phyloP scores from a whole-genome alignment of 2,888 invertebrate genomes.

The Mamestra brassicae region DNA sequence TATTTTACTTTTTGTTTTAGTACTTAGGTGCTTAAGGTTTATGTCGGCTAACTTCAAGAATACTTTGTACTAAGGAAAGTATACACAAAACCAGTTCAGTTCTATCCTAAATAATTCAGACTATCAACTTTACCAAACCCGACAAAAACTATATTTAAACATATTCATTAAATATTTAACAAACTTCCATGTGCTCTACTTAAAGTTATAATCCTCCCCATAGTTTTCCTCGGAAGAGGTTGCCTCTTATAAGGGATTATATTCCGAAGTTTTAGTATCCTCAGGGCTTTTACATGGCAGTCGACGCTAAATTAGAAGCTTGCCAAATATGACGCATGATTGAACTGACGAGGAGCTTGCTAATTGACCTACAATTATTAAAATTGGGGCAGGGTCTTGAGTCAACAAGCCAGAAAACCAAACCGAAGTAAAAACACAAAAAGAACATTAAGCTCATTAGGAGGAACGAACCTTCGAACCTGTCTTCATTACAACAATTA shows the following conservation, averaged over 20 bases:
- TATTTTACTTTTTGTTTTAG: constrained; percentile 42
- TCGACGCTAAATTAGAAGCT: constrained; percentile 22
- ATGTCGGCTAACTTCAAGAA: constrained; percentile 23
- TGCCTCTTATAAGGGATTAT: constrained; percentile 35
- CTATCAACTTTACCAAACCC: background rate
- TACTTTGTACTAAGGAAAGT: constrained; percentile 6
- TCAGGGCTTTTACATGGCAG: constrained; percentile 21
- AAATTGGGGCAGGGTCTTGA: background rate
- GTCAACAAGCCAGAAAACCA: constrained; percentile 6
- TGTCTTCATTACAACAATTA: constrained; percentile 64
- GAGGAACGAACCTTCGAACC: constrained; percentile 41
- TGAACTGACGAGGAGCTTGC: constrained; percentile 5
- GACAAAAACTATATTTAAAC: constrained; percentile 1
- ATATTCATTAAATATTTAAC: constrained; percentile 37
- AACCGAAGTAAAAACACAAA: constrained; percentile 40
- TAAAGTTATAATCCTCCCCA: constrained; percentile 35
- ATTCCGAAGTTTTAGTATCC: constrained; percentile 29
- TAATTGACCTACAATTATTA: constrained; percentile 16
- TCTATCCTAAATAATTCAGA: background rate
- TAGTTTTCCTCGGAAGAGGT: constrained; percentile 39
- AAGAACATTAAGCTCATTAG: constrained; percentile 47
- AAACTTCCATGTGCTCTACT: constrained; percentile 18
- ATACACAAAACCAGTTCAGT: constrained; percentile 8
- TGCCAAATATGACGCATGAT: constrained; percentile 1
- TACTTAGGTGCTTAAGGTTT: constrained; percentile 37